Conservation (phyloP, 2,797 vertebrate species). For the Sciaenops ocellatus region DNA sequence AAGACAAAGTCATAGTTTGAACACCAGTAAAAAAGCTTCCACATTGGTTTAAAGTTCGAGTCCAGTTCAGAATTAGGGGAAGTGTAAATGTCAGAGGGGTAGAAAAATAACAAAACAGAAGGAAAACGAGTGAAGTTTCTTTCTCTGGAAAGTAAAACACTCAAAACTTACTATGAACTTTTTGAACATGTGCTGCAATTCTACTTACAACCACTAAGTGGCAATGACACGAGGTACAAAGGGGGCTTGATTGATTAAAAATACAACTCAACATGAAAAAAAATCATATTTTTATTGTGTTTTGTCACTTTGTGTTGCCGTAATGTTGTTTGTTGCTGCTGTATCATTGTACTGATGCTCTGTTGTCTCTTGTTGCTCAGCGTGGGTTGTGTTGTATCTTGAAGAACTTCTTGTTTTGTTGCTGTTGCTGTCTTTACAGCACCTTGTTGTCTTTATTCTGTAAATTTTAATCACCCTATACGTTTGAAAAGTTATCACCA, state of each 20-base stretch:
- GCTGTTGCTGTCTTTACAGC: too few relatives aligned
- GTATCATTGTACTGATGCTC: too few relatives aligned
- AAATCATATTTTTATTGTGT: too few relatives aligned
- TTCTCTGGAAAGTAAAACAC: neutral
- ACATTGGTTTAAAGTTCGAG: conserved; percentile 1
- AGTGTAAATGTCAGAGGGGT: neutral
- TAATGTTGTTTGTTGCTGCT: too few relatives aligned
- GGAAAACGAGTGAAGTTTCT: conserved; percentile 15
- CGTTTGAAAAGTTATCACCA: too few relatives aligned
- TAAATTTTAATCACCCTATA: too few relatives aligned
- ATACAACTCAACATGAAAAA: too few relatives aligned
- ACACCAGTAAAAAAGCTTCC: conserved; percentile 5
- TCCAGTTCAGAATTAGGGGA: neutral
- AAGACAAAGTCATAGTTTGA: conserved; percentile 6
- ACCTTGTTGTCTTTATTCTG: too few relatives aligned
- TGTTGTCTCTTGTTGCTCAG: too few relatives aligned
- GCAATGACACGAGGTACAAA: conserved; percentile 18
- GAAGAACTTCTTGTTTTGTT: too few relatives aligned
- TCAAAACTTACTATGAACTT: neutral
- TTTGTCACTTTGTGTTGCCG: too few relatives aligned
- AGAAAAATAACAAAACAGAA: neutral
- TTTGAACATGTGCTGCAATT: conserved; percentile 15
- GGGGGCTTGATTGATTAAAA: neutral
- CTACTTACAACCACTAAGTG: conserved; percentile 47
- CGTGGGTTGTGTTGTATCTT: too few relatives aligned